Conservation (phyloP, 92 coral and sea anemone species). For the Zoanthus solanderi region DNA sequence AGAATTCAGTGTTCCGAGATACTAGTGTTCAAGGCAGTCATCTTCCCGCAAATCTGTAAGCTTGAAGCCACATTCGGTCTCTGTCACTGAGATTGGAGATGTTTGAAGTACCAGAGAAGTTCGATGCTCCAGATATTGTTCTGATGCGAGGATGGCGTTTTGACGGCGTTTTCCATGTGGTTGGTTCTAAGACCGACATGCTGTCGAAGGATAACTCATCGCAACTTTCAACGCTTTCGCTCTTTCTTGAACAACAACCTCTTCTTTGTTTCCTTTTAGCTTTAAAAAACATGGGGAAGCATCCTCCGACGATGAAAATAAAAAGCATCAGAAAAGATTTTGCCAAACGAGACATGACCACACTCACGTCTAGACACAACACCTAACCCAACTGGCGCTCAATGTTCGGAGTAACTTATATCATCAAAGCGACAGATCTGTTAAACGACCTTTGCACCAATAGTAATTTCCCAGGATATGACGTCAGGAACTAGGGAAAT, state of each 20-base stretch:
- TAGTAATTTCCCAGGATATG: conserved; percentile 37
- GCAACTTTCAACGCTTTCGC: conserved; percentile 46
- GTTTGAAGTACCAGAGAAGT: conserved; percentile 85
- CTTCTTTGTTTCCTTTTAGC: conserved; percentile 69
- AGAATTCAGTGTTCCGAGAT: conserved; percentile 31
- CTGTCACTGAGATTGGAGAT: conserved; percentile 80
- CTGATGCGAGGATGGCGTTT: conserved; percentile 83
- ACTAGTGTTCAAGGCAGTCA: conserved; percentile 13
- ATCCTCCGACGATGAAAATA: conserved; percentile 74
- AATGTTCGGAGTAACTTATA: not conserved
- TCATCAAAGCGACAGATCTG: conserved; percentile 20
- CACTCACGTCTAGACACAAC: not conserved
- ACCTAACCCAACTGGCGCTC: conserved; percentile 16
- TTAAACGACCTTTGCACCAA: conserved; percentile 41
- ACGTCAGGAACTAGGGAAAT: not conserved
- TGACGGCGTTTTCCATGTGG: conserved; percentile 86
- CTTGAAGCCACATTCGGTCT: conserved; percentile 86
- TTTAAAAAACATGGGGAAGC: conserved; percentile 72
- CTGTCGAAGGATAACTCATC: conserved; percentile 73
- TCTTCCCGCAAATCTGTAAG: conserved; percentile 85
- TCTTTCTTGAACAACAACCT: conserved; percentile 54
- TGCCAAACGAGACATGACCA: conserved; percentile 18
- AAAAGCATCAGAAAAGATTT: conserved; percentile 53
- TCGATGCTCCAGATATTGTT: conserved; percentile 87
- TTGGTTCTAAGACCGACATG: conserved; percentile 83